These are phyloP conservation scores for Varanus salvator DNA, from an alignment of 2,113 vertebrate species.

Conservation along the genomic window DNA sequence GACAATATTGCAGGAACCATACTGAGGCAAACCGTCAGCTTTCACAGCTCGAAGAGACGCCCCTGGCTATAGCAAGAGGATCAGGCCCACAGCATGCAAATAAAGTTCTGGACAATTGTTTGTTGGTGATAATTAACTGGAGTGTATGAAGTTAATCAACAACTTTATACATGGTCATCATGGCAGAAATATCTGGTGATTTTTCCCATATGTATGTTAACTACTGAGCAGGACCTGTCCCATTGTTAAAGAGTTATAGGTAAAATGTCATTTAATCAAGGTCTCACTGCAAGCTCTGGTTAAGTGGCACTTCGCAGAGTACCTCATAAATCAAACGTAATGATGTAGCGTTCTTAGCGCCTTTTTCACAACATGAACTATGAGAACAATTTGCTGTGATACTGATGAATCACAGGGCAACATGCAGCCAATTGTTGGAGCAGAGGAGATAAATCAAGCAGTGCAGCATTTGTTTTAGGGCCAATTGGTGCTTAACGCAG, in stretches of 20 bases:
- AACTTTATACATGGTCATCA: background rate
- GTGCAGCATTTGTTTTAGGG: background rate
- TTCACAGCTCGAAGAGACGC: too few species aligned
- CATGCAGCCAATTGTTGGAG: background rate
- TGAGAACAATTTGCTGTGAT: conserved; percentile 20
- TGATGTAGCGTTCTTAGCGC: conserved; percentile 6
- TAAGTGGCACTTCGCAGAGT: background rate
- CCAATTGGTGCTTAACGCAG: background rate
- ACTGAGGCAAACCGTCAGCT: background rate
- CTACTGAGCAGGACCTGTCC: background rate
- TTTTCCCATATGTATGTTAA: background rate
- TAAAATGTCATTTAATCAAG: conserved; percentile 16
- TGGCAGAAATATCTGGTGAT: background rate
- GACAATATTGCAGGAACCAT: background rate
- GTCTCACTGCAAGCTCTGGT: background rate
- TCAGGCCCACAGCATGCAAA: background rate
- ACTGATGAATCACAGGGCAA: conserved; percentile 11
- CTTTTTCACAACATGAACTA: conserved; percentile 18
- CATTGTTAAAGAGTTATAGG: background rate
- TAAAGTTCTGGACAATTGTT: background rate
- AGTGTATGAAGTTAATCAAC: background rate
- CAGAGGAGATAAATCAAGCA: conserved; percentile 2
- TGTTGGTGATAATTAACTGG: background rate
- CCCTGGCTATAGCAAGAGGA: background rate
- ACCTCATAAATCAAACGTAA: conserved; percentile 21